Evolutionary conservation across 2,797 vertebrate species (phyloP), one percentile per base, ranked within the genome.

Genomic region (Manis crassicaudata): DNA sequence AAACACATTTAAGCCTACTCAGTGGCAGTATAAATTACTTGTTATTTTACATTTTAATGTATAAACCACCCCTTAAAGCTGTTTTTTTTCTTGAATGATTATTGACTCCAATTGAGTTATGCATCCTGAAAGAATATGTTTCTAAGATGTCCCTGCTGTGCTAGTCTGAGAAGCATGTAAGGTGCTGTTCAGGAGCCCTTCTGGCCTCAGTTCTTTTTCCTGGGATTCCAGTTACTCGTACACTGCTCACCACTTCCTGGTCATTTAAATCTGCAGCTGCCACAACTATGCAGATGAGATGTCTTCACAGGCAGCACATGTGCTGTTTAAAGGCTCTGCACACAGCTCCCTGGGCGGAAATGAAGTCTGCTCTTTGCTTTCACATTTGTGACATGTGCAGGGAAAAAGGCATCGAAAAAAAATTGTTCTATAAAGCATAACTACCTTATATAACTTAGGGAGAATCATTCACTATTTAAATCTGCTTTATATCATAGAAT

Each of bases 41-140:
- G 25, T 68, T 68, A 43, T 46, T 95, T 93, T 94, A 56, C 25
- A 67, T 86, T 86, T 92, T 95, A 73, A 73, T 80, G 17, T 11
- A 25, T 32, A 88, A 84, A 63, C 37, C 65, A 35, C 95, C 62
- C 62, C 63, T 95, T 82, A 52, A 17, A 87, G 70, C 80, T 54
- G 54, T 32, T 37, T 81, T 27, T 46, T 89, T 87, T 60, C 20
- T 46, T 90, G 63, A 92, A 73, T 90, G 88, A 92, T 77, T 77
- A 84, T 46, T 37, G 62, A 65, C 27, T 88, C 5, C 32, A 25
- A 25, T 56, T 70, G 91, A 54, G 18, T 65, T 88, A 40, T 14
- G 50, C 7, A 60, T 62, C 68, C 81, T 90, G 67, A 93, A 89
- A 89, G 72, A 27, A 62, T 67, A 70, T 29, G 62, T 65, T 62